phyloP scores from a whole-genome alignment of 2,113 vertebrate genomes.

The Harpagus bidentatus region DNA sequence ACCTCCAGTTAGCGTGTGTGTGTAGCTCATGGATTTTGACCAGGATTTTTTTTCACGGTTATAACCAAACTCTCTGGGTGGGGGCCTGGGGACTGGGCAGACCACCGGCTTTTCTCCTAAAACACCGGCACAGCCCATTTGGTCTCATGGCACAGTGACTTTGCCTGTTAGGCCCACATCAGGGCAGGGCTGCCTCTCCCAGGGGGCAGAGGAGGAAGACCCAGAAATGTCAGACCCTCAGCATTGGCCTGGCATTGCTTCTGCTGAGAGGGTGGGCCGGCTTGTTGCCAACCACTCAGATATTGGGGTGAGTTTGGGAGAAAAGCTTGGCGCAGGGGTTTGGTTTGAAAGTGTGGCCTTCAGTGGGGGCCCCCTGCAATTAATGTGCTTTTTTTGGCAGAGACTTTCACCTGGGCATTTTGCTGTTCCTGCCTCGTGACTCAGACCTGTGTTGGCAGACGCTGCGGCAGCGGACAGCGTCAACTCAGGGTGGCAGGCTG shows the following conservation, averaged over 20 bases:
- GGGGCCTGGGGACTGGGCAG: neutral
- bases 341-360: neutral
- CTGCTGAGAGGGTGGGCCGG: neutral
- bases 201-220: neutral
- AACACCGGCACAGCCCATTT: rapidly evolving
- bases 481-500: neutral
- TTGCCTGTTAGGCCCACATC: neutral
- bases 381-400: neutral
- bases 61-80: neutral
- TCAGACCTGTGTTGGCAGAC: neutral
- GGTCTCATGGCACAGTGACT: neutral
- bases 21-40: neutral
- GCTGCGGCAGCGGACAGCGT: neutral
- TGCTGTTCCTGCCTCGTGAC: neutral
- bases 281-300: rapidly evolving
- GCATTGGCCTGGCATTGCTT: neutral
- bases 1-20: neutral
- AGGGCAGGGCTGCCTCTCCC: neutral
- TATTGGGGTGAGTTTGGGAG: neutral
- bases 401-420: neutral
- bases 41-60: rapidly evolving
- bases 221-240: neutral
- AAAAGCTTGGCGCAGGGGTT: neutral
- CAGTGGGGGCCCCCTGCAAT: rapidly evolving
- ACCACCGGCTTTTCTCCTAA: neutral